These are phyloP conservation scores for Globia sparganii DNA, from an alignment of 2,888 invertebrate genomes.

Conservation along the genomic window DNA sequence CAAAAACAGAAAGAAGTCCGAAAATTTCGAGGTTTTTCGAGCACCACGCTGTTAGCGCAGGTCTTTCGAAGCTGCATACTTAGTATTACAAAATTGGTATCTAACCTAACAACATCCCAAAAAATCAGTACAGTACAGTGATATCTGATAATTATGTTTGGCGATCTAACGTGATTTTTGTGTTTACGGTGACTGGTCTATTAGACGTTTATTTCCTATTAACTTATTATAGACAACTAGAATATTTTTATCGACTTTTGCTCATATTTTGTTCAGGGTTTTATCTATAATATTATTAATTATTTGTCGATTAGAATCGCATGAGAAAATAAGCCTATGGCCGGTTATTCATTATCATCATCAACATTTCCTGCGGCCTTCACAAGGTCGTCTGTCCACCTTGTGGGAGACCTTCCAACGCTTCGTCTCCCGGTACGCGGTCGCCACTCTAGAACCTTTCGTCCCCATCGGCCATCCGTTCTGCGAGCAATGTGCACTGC, in stretches of 20 bases:
- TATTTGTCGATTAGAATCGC: constrained; percentile 1
- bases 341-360: not conserved
- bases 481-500: no score
- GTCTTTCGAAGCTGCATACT: not conserved
- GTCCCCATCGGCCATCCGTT: no score
- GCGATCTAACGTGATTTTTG: not conserved
- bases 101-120: not conserved
- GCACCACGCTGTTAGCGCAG: not conserved
- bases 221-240: constrained; percentile 8
- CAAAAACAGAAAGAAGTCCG: not conserved
- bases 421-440: no score
- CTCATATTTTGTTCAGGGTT: constrained; percentile 51
- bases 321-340: not conserved
- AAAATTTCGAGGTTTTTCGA: not conserved
- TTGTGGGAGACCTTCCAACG: no score
- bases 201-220: constrained; percentile 13
- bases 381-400: no score
- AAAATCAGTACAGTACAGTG: not conserved
- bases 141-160: no score
- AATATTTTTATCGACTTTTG: constrained; percentile 1
- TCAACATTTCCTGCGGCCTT: no score
- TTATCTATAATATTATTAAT: constrained; percentile 9
- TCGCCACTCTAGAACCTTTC: no score
- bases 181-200: not conserved
- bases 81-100: not conserved